Evolutionary conservation across 2,888 invertebrate genomes (phyloP), one percentile per base, ranked within the genome.

Genomic region (Stramonita haemastoma): DNA sequence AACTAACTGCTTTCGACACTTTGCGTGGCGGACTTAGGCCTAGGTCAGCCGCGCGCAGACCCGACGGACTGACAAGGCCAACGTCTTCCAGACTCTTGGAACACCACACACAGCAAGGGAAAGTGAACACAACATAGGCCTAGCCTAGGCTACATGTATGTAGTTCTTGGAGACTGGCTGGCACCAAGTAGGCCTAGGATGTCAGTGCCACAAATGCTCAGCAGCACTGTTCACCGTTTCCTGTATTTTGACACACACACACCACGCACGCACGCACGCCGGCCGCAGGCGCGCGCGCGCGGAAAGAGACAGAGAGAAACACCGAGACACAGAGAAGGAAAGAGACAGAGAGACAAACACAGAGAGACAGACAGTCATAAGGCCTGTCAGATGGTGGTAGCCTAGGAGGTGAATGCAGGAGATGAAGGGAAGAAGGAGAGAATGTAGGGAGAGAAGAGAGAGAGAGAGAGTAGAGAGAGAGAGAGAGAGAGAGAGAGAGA

Each of bases 1-100:
- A 89, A 89, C 89, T 32, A 73, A 89, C 73, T 73, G 89, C 84
- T 89, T 84, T 84, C 81, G 83, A 87, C 77, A 57, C 87, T 87
- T 87, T 57, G 79, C 56, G 87, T 22, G 66, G 87, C 66, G 87
- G 73, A 87, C 87, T n/a, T 73, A 73, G 66, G 86, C 87, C 17
- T 73, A 73, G 66, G 86, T 56, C 84, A 79, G 77, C 77, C 77
- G 32, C 77, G 77, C 77, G 32, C 77, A 17, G 77, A 32, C 32
- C 34, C 32, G 77, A 32, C 77, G n/a, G n/a, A 73, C 73, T n/a
- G 73, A 73, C 73, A 73, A 79, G 29, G 60, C 60, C 34, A 86
- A 86, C 86, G 86, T 86, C 86, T 86, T 86, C 57, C 34, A 60
- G 66, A 81, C 32, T 32, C 81, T 81, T 46, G 46, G 46, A 46